A percentile compares a stretch with the other conserved stretches of the same genome.
These are phyloP conservation scores for Holotrichia oblita DNA, from an alignment of 1,140 invertebrate genomes.

Conservation along the genomic window DNA sequence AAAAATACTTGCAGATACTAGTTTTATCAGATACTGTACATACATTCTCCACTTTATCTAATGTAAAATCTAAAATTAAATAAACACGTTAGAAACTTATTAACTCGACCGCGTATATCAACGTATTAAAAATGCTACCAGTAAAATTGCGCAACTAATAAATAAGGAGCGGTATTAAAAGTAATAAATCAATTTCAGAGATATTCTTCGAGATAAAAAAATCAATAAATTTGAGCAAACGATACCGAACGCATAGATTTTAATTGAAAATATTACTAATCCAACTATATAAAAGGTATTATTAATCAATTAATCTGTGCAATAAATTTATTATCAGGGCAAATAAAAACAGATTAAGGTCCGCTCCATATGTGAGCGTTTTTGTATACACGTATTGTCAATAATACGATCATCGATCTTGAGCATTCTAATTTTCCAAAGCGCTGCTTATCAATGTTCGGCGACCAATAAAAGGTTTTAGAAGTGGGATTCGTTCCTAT, in stretches of 20 bases:
- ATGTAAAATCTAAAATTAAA: no score
- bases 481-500: not conserved
- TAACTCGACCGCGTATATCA: not conserved
- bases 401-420: conserved; percentile 14
- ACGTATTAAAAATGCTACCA: not conserved
- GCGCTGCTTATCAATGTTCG: conserved; percentile 5
- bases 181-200: conserved; percentile 40
- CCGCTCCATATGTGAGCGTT: not conserved
- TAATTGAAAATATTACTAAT: conserved; percentile 39
- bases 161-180: conserved; percentile 1
- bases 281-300: conserved; percentile 27
- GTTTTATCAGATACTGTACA: no score
- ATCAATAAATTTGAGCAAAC: conserved; percentile 37
- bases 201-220: conserved; percentile 32
- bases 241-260: conserved; percentile 35
- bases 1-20: no score
- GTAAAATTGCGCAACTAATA: conserved; percentile 1
- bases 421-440: not conserved
- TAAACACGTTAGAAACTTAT: no score
- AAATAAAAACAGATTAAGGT: conserved; percentile 41
- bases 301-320: conserved; percentile 44
- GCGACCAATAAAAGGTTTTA: conserved; percentile 29
- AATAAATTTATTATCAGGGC: conserved; percentile 40
- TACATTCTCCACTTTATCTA: no score
- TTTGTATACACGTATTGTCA: not conserved